Base-by-base conservation (phyloP, 2,113 vertebrate species). In the Cyprinodon variegatus region DNA sequence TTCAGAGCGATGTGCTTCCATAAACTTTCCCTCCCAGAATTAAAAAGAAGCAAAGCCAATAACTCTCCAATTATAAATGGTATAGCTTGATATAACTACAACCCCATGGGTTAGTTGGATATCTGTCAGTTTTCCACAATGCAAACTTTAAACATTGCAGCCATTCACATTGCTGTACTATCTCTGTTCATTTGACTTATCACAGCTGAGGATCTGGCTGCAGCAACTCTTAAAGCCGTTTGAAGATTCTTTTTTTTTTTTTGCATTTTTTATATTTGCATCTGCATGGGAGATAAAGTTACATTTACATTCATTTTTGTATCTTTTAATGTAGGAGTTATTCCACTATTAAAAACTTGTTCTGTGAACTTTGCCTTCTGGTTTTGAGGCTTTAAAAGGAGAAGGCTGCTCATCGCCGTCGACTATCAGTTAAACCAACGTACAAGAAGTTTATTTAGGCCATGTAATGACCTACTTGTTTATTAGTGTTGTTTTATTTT, bases 121-220 rank as follows among this genome's bases (percentile, higher is more conserved):
- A 62, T 8, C 8, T 61, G 15, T 45, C 38, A 62, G 1, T 1
- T 14, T 8, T 22, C 36, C 8, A 15, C 9, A 68, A 10, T 43
- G n/a, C 53, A 14, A 29, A 2, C 14, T 41, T 41, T 41, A 70
- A 40, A 60, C 12, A 36, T 60, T 38, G 39, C 13, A 39, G 61
- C 20, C 4, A 20, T 11, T 45, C 2, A n/a, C 22, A 40, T 36
- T 10, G 62, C 17, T 38, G 17, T 12, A 39, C 59, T 59, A 6
- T 41, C n/a, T 60, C 11, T 60, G 15, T 36, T 74, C 15, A 69
- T 76, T 72, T 76, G 22, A 40, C 20, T 60, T 65, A 69, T 71
- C 9, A 62, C 57, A 43, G 36, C 36, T 8, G 3, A 65, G 29
- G 41, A 78, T 46, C 43, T 48, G 61, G 15, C 39, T 45, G 61